These are phyloP conservation scores for Polyommatus iphigenia DNA, from an alignment of 2,888 invertebrate genomes.

Conservation along the genomic window DNA sequence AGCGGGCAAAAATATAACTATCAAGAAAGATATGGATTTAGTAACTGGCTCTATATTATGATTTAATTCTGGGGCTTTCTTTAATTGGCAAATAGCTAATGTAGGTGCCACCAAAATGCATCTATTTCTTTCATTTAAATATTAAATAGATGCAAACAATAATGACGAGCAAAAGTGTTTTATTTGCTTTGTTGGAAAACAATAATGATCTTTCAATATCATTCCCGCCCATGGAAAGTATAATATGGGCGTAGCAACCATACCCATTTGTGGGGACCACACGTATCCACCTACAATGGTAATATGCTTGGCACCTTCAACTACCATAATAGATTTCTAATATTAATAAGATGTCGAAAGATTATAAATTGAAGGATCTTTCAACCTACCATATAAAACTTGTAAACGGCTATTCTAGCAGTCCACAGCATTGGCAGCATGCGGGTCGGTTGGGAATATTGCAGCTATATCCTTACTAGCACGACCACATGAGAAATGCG, in stretches of 20 bases:
- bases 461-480: too few species aligned
- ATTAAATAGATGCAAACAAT: neutral
- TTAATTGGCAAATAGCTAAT: neutral
- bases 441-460: neutral
- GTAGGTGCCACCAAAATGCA: neutral
- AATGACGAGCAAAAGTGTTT: neutral
- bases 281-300: slow-evolving; percentile 14
- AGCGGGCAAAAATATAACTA: neutral
- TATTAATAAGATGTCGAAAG: slow-evolving; percentile 24
- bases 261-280: slow-evolving; percentile 6
- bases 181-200: neutral
- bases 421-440: neutral
- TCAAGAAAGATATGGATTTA: neutral
- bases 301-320: slow-evolving; percentile 13
- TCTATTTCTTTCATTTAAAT: neutral
- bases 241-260: neutral
- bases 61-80: neutral
- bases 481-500: too few species aligned
- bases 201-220: slow-evolving; percentile 3
- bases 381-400: neutral
- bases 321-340: slow-evolving; percentile 14
- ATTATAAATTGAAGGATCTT: neutral
- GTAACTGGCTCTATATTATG: neutral
- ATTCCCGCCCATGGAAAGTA: slow-evolving; percentile 17
- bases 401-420: neutral